phyloP scores from a whole-genome alignment of 2,113 vertebrate genomes.

The Rhineura floridana region DNA sequence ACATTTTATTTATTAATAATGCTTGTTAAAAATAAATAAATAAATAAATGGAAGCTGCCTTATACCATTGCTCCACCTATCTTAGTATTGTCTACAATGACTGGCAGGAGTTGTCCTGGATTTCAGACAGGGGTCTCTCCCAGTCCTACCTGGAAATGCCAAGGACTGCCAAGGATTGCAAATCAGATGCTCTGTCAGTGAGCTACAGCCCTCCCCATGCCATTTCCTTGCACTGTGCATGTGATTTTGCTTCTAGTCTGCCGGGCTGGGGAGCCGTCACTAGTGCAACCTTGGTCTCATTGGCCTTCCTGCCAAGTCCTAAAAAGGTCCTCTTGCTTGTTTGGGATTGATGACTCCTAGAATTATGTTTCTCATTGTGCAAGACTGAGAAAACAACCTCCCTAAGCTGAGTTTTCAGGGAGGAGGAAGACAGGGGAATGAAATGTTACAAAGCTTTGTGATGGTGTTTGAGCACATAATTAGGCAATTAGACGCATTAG shows the following conservation, averaged over 20 bases:
- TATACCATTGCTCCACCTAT: too few species aligned
- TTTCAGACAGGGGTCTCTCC: too few species aligned
- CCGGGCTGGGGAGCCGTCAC: background rate
- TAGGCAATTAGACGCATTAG: conserved; percentile 37
- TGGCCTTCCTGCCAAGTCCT: background rate
- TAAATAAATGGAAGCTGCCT: too few species aligned
- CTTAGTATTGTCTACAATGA: too few species aligned
- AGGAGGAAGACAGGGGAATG: background rate
- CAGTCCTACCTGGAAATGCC: too few species aligned
- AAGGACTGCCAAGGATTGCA: too few species aligned
- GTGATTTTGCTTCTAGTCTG: background rate
- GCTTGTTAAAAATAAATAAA: too few species aligned
- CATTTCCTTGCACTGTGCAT: background rate
- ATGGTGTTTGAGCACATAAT: conserved; percentile 37
- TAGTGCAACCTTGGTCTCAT: too few species aligned
- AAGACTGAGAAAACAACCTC: conserved; percentile 10
- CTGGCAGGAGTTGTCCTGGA: too few species aligned
- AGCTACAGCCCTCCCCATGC: too few species aligned
- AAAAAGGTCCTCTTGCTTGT: accelerated
- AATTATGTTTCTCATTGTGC: background rate
- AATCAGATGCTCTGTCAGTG: too few species aligned
- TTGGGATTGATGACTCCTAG: background rate
- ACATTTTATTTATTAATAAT: too few species aligned
- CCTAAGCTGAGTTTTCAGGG: background rate
- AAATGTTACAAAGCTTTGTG: conserved; percentile 37